Base-by-base conservation (phyloP, 2,888 invertebrate species). In the Malthinus seriepunctatus region DNA sequence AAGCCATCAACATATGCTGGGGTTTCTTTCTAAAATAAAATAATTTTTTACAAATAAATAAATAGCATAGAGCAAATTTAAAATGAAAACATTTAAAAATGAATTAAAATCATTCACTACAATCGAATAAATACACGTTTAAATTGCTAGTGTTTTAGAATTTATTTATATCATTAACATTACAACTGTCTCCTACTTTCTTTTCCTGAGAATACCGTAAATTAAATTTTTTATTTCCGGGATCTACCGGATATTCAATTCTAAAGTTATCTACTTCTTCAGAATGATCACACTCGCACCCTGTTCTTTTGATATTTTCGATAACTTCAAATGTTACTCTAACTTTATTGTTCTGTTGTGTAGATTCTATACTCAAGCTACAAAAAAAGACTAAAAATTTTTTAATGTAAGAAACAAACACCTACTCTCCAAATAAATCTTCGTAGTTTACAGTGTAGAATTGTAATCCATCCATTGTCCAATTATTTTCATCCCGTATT, bases 401-500 rank as follows among this genome's bases (percentile, higher is more conserved):
- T 10, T 8, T 12, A 32, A 34, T 10, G 32, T 33, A 32, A 32
- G 11, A 46, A 32, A 10, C 10, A 11, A 33, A 14, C 6, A 37
- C 3, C 11, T 15, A 10, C 10, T 11, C 15, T 34, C 71, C 73
- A 48, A 75, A 67, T 8, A 83, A 66, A 52, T 82, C 79, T 35
- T 72, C 66, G 31, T 72, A 65, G 0, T 74, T 71, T 23, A 83
- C 62, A 0, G 79, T 79, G 64, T 80, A 79, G 71, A 84, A 80
- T 10, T 69, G 65, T 8, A 83, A 64, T 1, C 76, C 79, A 12
- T 77, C 71, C 1, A 74, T 63, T 61, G 73, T 76, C 81, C 81
- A 83, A 4, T 56, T 63, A 3, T 75, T 70, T 1, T 74, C 73
- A 12, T 79, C 76, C 50, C 78, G 74, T 1, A 76, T 75, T 37